A percentile compares a stretch with the other conserved stretches of the same genome.
Conservation (phyloP, 2,113 vertebrate species). For the Taxidea taxus region DNA sequence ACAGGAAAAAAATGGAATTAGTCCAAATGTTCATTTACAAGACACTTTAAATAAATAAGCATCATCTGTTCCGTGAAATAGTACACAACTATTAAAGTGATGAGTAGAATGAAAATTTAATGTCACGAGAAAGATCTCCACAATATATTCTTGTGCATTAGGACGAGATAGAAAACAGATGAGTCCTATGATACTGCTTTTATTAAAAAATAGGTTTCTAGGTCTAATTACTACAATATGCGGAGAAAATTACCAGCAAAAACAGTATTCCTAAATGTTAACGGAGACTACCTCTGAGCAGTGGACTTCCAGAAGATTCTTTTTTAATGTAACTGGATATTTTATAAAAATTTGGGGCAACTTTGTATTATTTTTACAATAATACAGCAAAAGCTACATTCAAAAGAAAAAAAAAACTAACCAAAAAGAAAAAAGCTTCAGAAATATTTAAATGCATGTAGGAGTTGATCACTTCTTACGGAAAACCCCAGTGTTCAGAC, state of each 20-base stretch:
- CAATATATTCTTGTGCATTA: neutral
- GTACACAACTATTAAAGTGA: neutral
- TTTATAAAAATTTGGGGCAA: neutral
- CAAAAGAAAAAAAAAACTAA: neutral
- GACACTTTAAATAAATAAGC: neutral
- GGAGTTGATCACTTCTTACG: neutral
- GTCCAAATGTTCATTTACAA: neutral
- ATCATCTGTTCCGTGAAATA: neutral
- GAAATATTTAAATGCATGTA: neutral
- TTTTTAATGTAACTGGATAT: neutral
- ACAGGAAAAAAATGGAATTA: neutral
- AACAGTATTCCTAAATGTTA: neutral
- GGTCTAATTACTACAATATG: neutral
- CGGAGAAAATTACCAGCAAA: neutral
- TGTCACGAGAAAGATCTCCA: neutral
- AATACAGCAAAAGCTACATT: neutral
- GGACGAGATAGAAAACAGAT: neutral
- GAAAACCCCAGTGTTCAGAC: neutral
- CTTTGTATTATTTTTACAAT: neutral
- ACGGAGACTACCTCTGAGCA: neutral
- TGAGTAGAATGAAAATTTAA: neutral
- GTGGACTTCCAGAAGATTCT: neutral
- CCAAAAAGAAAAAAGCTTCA: neutral
- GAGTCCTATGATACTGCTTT: neutral
- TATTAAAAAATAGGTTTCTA: neutral